Conservation (phyloP, 2,113 vertebrate species). For the Perognathus longimembris region DNA sequence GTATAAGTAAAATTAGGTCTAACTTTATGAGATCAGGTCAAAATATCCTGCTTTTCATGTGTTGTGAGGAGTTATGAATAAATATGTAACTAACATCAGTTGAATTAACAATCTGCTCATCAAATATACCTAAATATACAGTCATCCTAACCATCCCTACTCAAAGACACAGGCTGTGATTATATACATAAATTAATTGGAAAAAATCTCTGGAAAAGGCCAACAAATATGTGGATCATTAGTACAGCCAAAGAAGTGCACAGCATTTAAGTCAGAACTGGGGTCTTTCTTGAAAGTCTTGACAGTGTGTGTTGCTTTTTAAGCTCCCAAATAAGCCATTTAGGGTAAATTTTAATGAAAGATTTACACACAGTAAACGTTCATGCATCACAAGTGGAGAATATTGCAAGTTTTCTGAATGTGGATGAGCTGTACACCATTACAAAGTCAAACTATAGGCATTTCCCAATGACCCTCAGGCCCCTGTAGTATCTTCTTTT, state of each 20-base stretch:
- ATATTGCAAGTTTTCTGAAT: background rate
- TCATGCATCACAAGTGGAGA: background rate
- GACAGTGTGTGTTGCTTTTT: background rate
- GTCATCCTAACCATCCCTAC: background rate
- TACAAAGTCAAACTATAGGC: background rate
- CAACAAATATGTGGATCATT: background rate
- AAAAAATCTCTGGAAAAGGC: conserved; percentile 32
- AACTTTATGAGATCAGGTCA: conserved; percentile 18
- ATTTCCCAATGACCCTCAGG: background rate
- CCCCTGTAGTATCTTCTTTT: background rate
- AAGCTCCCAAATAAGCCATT: background rate
- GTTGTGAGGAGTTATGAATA: conserved; percentile 48
- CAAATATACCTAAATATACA: conserved; percentile 59
- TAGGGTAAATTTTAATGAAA: conserved; percentile 13
- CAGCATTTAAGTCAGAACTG: background rate
- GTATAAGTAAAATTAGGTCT: conserved; percentile 55
- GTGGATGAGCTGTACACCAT: background rate
- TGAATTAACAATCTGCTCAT: conserved; percentile 60
- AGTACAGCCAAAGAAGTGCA: background rate
- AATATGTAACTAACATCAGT: conserved; percentile 42
- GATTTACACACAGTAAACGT: background rate
- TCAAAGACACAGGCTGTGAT: background rate
- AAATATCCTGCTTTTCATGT: conserved; percentile 22
- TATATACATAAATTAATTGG: background rate
- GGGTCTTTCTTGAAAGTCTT: background rate